Conservation (phyloP, 2,888 invertebrate species). For the Apotomis betuletana region DNA sequence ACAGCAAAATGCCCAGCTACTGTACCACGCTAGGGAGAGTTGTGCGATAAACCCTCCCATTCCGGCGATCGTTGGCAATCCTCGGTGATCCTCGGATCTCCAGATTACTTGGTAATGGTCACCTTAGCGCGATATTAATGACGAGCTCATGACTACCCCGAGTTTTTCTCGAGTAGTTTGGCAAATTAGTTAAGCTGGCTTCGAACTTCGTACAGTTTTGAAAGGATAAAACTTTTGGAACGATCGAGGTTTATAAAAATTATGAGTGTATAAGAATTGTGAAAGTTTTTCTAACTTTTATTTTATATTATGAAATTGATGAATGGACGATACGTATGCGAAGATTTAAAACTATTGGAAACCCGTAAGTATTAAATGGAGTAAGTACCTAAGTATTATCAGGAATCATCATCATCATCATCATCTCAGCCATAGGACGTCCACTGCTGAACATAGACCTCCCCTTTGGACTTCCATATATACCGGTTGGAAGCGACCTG, state of each 20-base stretch:
- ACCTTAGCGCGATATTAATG: conserved; percentile 61
- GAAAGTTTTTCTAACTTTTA: background rate
- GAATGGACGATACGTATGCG: too few species aligned
- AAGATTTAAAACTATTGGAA: too few species aligned
- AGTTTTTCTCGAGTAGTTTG: conserved; percentile 14
- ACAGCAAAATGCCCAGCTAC: too few species aligned
- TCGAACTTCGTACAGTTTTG: background rate
- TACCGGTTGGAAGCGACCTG: too few species aligned
- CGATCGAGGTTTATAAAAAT: background rate
- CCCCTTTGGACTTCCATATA: too few species aligned
- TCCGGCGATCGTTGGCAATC: conserved; percentile 40
- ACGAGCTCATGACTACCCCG: conserved; percentile 30
- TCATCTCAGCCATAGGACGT: too few species aligned
- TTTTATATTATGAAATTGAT: too few species aligned
- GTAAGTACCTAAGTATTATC: too few species aligned
- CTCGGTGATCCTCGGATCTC: conserved; percentile 55
- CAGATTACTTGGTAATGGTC: conserved; percentile 58
- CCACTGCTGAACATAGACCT: too few species aligned
- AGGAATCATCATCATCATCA: too few species aligned
- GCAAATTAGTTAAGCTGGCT: background rate
- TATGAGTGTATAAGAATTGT: background rate
- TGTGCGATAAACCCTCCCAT: conserved; percentile 54
- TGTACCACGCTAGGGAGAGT: conserved; percentile 48
- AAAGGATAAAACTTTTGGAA: background rate
- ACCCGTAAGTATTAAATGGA: too few species aligned